These are phyloP conservation scores for Knipowitschia caucasica DNA, from an alignment of 2,797 vertebrate species.

Conservation along the genomic window DNA sequence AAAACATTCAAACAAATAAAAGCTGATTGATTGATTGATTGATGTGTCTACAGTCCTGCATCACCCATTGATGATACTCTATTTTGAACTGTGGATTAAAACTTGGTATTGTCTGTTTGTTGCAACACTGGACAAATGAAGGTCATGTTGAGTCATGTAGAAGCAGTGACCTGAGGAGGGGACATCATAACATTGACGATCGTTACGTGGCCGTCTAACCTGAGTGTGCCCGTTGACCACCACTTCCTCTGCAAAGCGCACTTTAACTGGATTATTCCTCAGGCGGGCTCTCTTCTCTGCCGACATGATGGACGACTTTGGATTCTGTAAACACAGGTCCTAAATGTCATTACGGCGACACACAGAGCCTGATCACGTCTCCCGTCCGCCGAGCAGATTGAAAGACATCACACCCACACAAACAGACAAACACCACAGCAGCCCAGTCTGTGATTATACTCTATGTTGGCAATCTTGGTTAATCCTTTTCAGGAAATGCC, in stretches of 20 bases:
- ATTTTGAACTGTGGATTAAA: too few relatives aligned
- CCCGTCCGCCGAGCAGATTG: background rate
- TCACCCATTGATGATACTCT: too few relatives aligned
- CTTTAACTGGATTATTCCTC: constrained; percentile 94
- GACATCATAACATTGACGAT: too few relatives aligned
- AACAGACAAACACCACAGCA: constrained; percentile 11
- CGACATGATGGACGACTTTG: constrained; percentile 95
- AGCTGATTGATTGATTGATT: too few relatives aligned
- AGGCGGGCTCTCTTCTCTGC: constrained; percentile 94
- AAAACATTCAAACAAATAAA: too few relatives aligned
- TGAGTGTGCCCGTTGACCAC: constrained; percentile 92
- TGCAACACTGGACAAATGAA: too few relatives aligned
- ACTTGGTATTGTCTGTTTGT: too few relatives aligned
- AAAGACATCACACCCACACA: constrained; percentile 4
- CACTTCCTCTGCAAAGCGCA: constrained; percentile 95
- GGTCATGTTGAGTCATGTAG: too few relatives aligned
- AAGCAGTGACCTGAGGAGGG: too few relatives aligned
- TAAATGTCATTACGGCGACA: background rate
- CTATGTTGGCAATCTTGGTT: constrained; percentile 7
- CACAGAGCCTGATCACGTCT: background rate
- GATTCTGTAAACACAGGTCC: constrained; percentile 77
- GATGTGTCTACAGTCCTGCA: too few relatives aligned
- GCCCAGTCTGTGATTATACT: constrained; percentile 1
- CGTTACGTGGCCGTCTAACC: constrained; percentile 65
- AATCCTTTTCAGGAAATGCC: constrained; percentile 25